Percentiles rank a stretch among this genome's conserved stretches.
Conservation (phyloP, 2,113 vertebrate genomes). For the Pituophis catenifer region DNA sequence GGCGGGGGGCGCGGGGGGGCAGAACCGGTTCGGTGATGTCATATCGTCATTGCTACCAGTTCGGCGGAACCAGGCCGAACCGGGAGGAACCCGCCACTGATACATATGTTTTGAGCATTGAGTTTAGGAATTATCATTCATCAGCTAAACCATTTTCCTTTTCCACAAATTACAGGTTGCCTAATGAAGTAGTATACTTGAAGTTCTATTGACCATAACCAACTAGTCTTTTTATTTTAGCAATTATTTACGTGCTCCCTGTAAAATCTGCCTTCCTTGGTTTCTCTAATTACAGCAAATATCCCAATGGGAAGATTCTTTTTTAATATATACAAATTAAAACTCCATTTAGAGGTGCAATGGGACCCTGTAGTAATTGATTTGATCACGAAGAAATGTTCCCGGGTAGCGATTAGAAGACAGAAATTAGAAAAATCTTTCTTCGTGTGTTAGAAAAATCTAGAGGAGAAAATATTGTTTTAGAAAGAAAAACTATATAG, state of each 20-base stretch:
- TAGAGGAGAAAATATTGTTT: slow-evolving; percentile 51
- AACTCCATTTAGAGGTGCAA: slow-evolving; percentile 63
- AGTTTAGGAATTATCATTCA: slow-evolving; percentile 24
- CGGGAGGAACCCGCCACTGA: too few species aligned
- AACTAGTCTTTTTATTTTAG: slow-evolving; percentile 24
- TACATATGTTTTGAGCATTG: neutral
- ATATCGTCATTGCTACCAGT: too few species aligned
- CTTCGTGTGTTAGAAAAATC: slow-evolving; percentile 31
- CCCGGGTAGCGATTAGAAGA: slow-evolving; percentile 51
- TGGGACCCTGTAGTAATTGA: slow-evolving; percentile 65
- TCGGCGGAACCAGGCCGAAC: too few species aligned
- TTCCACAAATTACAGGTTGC: slow-evolving; percentile 1
- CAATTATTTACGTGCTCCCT: slow-evolving; percentile 43
- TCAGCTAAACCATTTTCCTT: slow-evolving; percentile 35
- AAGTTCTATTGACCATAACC: slow-evolving; percentile 42
- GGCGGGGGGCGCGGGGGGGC: too few species aligned
- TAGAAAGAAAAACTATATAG: slow-evolving; percentile 1
- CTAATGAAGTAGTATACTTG: slow-evolving; percentile 43
- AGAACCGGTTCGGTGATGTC: too few species aligned
- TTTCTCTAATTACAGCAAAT: slow-evolving; percentile 66
- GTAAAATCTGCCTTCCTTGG: slow-evolving; percentile 55
- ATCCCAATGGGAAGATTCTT: slow-evolving; percentile 53
- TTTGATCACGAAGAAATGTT: slow-evolving; percentile 56
- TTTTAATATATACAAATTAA: slow-evolving; percentile 70
- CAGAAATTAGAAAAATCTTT: neutral